phyloP scores from a whole-genome alignment of 2,113 vertebrate genomes.

The Hassar affinis region DNA sequence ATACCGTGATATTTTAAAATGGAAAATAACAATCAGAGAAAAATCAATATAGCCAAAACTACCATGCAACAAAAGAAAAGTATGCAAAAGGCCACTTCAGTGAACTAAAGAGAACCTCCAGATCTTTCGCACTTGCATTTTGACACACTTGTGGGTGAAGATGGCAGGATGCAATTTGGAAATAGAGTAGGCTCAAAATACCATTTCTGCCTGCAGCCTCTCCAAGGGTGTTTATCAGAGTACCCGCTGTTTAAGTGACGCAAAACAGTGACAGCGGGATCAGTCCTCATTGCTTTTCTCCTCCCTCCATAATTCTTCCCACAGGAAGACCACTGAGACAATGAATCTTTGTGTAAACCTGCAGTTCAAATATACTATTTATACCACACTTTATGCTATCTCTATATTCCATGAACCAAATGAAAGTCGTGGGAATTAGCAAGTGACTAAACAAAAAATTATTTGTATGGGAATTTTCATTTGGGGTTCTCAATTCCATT shows the following conservation, averaged over 20 bases:
- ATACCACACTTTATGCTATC: not conserved
- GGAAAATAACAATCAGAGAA: not conserved
- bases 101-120: constrained; percentile 32
- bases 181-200: constrained; percentile 26
- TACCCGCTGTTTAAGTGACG: constrained; percentile 32
- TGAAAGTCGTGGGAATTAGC: not conserved
- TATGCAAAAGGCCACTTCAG: not conserved
- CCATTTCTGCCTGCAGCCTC: constrained; percentile 16
- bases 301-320: not conserved
- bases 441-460: not conserved
- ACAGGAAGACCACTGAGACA: not conserved
- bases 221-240: constrained; percentile 20
- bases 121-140: constrained; percentile 1
- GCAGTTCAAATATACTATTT: not conserved
- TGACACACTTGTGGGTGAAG: constrained; percentile 23
- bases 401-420: not conserved
- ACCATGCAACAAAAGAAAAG: not conserved
- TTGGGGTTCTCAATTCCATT: not conserved
- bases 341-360: not conserved
- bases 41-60: not conserved
- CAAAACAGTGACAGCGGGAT: constrained; percentile 8
- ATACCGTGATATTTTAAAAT: not conserved
- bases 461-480: not conserved
- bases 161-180: constrained; percentile 42
- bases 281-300: not conserved